Evolutionary conservation across 2,888 invertebrate species (phyloP).

Genomic region (Sisyra nigra): DNA sequence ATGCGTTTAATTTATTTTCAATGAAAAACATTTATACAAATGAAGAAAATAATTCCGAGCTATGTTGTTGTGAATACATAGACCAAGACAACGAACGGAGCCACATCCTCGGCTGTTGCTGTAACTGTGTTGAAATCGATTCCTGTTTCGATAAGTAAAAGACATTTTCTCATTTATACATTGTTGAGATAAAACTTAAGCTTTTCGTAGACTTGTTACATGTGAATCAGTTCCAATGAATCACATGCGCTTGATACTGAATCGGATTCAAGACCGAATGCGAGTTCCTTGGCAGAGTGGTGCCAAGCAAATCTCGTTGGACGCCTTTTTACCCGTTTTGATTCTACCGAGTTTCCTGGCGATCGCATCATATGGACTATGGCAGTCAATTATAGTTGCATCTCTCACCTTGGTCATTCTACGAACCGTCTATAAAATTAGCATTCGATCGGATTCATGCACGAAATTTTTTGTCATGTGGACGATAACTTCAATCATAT

Average conservation of each 20-base stretch:
- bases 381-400: slow-evolving; percentile 19
- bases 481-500: slow-evolving; percentile 49
- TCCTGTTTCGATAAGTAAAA: slow-evolving; percentile 34
- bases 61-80: slow-evolving; percentile 43
- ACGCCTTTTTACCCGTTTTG: slow-evolving; percentile 31
- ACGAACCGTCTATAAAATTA: slow-evolving; percentile 2
- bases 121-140: slow-evolving; percentile 39
- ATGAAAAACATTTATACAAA: no score
- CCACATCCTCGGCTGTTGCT: slow-evolving; percentile 39
- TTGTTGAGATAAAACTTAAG: neutral
- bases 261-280: slow-evolving; percentile 34
- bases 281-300: slow-evolving; percentile 42
- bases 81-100: slow-evolving; percentile 30
- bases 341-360: slow-evolving; percentile 30
- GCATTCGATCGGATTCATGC: slow-evolving; percentile 21
- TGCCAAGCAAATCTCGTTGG: slow-evolving; percentile 34
- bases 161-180: slow-evolving; percentile 5
- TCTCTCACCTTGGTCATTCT: slow-evolving; percentile 13
- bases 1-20: no score
- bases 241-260: slow-evolving; percentile 24
- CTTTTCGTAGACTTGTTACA: slow-evolving; percentile 25
- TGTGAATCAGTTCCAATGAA: slow-evolving; percentile 21
- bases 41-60: slow-evolving; percentile 16
- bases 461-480: slow-evolving; percentile 64
- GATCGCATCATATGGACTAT: slow-evolving; percentile 30